Evolutionary conservation across 2,113 vertebrate genomes (phyloP).

Genomic region (Chloroceryle aenea): DNA sequence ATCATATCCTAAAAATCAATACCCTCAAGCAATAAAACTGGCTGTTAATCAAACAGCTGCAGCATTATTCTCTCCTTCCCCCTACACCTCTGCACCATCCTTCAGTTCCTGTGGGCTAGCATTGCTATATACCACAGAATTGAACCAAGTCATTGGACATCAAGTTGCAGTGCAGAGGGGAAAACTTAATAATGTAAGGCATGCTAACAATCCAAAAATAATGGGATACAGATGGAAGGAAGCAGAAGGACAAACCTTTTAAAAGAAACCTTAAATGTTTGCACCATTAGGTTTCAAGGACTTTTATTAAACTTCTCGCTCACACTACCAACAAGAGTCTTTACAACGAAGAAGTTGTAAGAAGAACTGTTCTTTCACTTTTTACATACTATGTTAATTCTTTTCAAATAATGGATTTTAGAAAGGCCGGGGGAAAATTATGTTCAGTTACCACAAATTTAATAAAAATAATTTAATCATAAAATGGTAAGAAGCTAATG

Average conservation of each 20-base stretch:
- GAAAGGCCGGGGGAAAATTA: neutral
- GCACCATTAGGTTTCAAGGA: neutral
- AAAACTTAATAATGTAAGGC: neutral
- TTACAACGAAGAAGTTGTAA: neutral
- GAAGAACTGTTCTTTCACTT: neutral
- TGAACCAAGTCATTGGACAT: neutral
- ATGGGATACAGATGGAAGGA: neutral
- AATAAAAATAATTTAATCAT: neutral
- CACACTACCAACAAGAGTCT: neutral
- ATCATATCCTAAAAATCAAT: neutral
- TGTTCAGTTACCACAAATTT: neutral
- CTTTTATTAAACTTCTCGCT: neutral
- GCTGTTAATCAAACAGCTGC: neutral
- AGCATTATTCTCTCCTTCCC: neutral
- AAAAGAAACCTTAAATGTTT: neutral
- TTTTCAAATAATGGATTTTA: neutral
- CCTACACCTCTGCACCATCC: neutral
- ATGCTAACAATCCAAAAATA: neutral
- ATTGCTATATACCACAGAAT: rapidly evolving
- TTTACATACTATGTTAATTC: neutral
- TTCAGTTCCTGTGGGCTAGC: rapidly evolving
- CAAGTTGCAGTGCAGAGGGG: neutral
- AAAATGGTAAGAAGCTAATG: neutral
- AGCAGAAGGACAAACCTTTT: neutral
- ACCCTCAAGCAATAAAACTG: neutral